Evolutionary conservation across 2,113 vertebrate species (phyloP), one percentile per base, ranked within the genome.

Genomic region (Centrocercus urophasianus): DNA sequence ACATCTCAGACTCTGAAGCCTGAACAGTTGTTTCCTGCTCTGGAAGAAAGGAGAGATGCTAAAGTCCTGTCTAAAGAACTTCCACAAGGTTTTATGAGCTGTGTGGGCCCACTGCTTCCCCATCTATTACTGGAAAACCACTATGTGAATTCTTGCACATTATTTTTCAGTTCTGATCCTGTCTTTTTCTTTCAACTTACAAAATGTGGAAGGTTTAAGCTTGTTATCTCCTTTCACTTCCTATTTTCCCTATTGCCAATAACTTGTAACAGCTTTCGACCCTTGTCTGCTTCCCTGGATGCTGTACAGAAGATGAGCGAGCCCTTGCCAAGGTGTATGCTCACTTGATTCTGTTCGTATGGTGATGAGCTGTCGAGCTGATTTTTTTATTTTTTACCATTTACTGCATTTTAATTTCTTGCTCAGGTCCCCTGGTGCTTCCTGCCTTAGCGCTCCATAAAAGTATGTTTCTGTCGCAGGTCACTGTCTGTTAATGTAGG

Each of bases 391-490:
- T 94, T 91, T 8, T 50, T 83, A 21, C 36, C 54, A 28, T 74
- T 91, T 47, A 63, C 83, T 85, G 45, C 57, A 77, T 76, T 88
- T 95, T 88, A 71, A 74, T 86, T 57, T 93, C 85, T 85, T 91
- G 60, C 57, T 85, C 27, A 14, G 52, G 60, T 85, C 78, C 28
- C 66, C 34, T 77, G 89, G 57, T 70, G 45, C 84, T 94, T 95
- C 64, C 67, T 93, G 52, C 70, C 52, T 65, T 74, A 93, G 60
- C 57, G 57, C 52, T 80, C 57, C 60, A 52, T 86, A 48, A 50
- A 77, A 88, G 42, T 80, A 11, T 92, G 73, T 93, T 92, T 95
- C 91, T 95, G 54, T 83, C 69, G 52, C n/a, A 94, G 69, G 60
- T 87, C 87, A 36, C 75, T 93, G 60, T 89, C 91, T 89, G 22